Percentiles rank a stretch among this genome's conserved stretches.
These are phyloP conservation scores for Catocala fraxini DNA, from an alignment of 2,888 invertebrate genomes.

Conservation along the genomic window DNA sequence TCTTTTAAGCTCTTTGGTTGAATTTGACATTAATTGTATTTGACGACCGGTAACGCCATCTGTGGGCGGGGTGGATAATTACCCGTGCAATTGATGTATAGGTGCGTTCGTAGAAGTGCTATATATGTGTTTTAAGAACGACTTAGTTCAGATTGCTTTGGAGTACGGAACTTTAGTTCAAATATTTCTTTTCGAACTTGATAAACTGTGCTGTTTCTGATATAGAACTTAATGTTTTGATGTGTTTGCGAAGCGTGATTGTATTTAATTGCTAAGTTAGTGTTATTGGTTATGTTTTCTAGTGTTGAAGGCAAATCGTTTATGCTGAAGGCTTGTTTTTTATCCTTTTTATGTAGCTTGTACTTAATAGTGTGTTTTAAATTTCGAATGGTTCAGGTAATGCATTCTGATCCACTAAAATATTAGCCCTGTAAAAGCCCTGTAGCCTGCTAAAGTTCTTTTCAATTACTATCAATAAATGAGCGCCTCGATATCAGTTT, in stretches of 20 bases:
- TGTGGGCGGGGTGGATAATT: slow-evolving; percentile 38
- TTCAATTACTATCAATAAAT: too few relatives aligned
- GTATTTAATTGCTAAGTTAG: background rate
- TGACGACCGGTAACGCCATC: slow-evolving; percentile 57
- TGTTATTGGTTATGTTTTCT: background rate
- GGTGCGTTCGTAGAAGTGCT: slow-evolving; percentile 7
- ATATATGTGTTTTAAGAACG: slow-evolving; percentile 19
- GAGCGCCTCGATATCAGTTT: too few relatives aligned
- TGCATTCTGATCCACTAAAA: too few relatives aligned
- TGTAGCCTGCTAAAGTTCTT: too few relatives aligned
- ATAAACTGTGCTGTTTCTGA: slow-evolving; percentile 10
- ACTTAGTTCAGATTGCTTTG: slow-evolving; percentile 16
- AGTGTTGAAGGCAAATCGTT: background rate
- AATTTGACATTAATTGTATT: slow-evolving; percentile 20
- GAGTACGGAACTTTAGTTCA: slow-evolving; percentile 20
- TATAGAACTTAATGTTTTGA: background rate
- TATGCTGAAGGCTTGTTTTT: background rate
- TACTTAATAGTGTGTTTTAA: too few relatives aligned
- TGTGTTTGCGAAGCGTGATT: background rate
- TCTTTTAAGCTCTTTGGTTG: slow-evolving; percentile 14
- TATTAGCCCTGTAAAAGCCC: too few relatives aligned
- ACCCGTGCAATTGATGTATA: slow-evolving; percentile 25
- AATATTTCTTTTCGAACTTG: slow-evolving; percentile 29
- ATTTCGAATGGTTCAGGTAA: too few relatives aligned
- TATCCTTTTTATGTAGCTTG: too few relatives aligned